Evolutionary conservation across 1,140 invertebrate species (phyloP).

Genomic region (Saccostrea echinata): DNA sequence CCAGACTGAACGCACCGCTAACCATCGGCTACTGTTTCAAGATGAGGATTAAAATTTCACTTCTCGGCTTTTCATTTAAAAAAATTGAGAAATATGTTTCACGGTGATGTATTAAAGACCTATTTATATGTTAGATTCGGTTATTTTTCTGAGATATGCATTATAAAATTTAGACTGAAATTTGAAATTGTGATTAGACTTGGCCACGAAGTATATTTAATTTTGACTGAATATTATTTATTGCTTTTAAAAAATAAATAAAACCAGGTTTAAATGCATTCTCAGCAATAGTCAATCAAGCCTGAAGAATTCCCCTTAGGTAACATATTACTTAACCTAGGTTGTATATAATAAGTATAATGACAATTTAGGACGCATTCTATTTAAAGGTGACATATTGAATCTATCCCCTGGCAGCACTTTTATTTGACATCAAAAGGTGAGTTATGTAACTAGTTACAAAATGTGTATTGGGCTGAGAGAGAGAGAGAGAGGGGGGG

Average conservation of each 20-base stretch:
- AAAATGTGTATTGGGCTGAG: slow-evolving; percentile 26
- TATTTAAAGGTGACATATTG: slow-evolving; percentile 27
- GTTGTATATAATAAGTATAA: background rate
- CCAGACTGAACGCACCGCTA: slow-evolving; percentile 26
- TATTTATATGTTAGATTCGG: too few relatives aligned
- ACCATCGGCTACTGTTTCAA: background rate
- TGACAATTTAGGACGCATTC: background rate
- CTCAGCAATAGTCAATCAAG: background rate
- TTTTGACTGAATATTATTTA: too few relatives aligned
- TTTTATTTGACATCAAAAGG: slow-evolving; percentile 24
- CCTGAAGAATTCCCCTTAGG: background rate
- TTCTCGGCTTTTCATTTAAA: background rate
- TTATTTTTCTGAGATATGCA: too few relatives aligned
- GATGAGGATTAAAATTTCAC: slow-evolving; percentile 24
- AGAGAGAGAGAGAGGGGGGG: slow-evolving; percentile 10
- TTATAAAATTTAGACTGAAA: too few relatives aligned
- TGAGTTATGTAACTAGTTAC: slow-evolving; percentile 9
- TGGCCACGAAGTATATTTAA: too few relatives aligned
- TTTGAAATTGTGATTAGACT: too few relatives aligned
- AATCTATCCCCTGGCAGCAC: background rate
- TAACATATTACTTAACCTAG: background rate
- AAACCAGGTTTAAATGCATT: too few relatives aligned
- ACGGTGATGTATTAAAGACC: too few relatives aligned
- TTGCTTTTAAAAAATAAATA: too few relatives aligned
- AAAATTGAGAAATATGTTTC: background rate